Evolutionary conservation across 92 coral and sea anemone genomes (phyloP).

Genomic region (Phymanthus crucifer): DNA sequence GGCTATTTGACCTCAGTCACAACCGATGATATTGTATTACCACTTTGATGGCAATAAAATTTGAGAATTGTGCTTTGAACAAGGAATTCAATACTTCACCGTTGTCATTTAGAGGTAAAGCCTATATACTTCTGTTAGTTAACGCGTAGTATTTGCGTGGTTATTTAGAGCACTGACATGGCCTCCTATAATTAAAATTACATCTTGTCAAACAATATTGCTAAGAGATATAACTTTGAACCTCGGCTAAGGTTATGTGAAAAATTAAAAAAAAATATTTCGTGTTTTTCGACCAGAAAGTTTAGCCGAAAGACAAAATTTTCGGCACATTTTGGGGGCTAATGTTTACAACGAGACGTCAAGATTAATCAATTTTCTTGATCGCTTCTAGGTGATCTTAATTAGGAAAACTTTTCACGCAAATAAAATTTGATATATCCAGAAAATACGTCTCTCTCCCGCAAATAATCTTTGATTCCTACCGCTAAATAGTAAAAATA

Average conservation of each 20-base stretch:
- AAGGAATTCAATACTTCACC: conserved; percentile 9
- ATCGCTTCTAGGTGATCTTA: conserved; percentile 1
- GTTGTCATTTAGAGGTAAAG: background rate
- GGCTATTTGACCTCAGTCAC: background rate
- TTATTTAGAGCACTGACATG: background rate
- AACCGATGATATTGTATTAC: background rate
- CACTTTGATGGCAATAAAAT: background rate
- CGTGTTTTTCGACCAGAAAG: background rate
- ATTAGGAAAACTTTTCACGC: background rate
- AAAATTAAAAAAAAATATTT: background rate
- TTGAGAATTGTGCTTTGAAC: background rate
- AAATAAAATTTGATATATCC: background rate
- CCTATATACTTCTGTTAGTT: background rate
- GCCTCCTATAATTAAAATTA: background rate
- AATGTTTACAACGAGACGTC: background rate
- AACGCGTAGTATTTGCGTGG: background rate
- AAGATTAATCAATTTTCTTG: background rate
- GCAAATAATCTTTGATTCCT: background rate
- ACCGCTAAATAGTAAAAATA: background rate
- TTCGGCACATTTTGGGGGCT: background rate
- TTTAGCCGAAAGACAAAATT: background rate
- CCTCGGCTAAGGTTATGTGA: background rate
- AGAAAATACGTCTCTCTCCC: background rate
- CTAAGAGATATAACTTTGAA: background rate
- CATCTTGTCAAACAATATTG: background rate